These are phyloP conservation scores for Craterocephalus amniculus DNA, from an alignment of 2,797 vertebrate species.

Conservation along the genomic window DNA sequence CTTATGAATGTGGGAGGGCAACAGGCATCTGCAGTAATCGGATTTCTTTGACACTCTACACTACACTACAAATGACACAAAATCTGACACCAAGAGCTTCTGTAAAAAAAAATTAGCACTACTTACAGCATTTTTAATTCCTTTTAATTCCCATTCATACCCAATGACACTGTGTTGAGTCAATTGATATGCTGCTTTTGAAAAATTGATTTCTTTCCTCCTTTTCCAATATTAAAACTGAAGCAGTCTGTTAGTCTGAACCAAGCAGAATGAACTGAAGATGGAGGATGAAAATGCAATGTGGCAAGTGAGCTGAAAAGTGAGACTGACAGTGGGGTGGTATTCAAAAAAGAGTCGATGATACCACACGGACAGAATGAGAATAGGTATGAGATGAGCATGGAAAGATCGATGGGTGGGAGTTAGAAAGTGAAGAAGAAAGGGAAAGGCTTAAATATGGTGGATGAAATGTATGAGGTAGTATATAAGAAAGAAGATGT, in stretches of 20 bases:
- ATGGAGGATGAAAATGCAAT: conserved; percentile 4
- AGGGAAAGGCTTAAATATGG: conserved; percentile 7
- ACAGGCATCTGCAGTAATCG: neutral
- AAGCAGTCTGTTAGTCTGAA: neutral
- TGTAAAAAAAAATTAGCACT: neutral
- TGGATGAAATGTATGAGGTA: conserved; percentile 8
- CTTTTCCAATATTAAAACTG: neutral
- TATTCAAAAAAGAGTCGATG: neutral
- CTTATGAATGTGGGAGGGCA: too few species aligned
- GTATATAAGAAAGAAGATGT: conserved; percentile 10
- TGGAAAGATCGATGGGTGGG: conserved; percentile 8
- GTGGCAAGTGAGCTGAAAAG: neutral
- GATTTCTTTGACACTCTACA: neutral
- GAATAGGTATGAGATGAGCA: neutral
- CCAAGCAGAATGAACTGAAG: conserved; percentile 7
- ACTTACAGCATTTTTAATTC: neutral
- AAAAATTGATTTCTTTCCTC: neutral
- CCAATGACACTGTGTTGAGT: neutral
- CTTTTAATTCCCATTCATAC: neutral
- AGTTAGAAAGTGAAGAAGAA: conserved; percentile 1
- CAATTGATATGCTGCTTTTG: neutral
- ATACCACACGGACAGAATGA: neutral
- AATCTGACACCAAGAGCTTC: neutral
- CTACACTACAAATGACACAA: too few species aligned
- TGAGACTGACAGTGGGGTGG: neutral